Evolutionary conservation across 2,797 vertebrate genomes (phyloP).

Genomic region (Denticeps clupeoides): DNA sequence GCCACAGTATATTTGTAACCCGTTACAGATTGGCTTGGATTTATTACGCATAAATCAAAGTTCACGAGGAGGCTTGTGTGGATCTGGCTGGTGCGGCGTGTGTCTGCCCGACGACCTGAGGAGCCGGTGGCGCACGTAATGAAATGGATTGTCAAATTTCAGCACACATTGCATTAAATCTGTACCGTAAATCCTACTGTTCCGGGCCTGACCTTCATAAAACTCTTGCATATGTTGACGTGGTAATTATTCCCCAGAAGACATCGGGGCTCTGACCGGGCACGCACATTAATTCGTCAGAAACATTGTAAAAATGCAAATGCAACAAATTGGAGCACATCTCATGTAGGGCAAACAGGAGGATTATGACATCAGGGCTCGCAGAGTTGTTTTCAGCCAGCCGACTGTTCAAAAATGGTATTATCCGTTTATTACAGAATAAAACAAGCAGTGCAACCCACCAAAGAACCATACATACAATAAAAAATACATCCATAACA

Average conservation of each 20-base stretch:
- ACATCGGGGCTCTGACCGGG: conserved; percentile 46
- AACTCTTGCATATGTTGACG: conserved; percentile 2
- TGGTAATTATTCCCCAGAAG: conserved; percentile 1
- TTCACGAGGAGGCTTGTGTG: too few relatives aligned
- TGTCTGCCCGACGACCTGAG: background rate
- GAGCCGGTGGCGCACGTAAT: background rate
- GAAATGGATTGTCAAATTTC: background rate
- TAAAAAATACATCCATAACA: too few relatives aligned
- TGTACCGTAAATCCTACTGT: background rate
- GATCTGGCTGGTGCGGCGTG: too few relatives aligned
- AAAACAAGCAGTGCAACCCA: too few relatives aligned
- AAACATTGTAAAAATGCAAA: conserved; percentile 58
- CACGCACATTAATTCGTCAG: conserved; percentile 52
- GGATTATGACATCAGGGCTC: too few relatives aligned
- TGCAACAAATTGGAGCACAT: conserved; percentile 50
- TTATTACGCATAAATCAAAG: too few relatives aligned
- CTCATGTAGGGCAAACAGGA: conserved; percentile 32
- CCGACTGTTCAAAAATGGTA: too few relatives aligned
- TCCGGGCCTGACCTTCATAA: background rate
- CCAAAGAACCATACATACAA: too few relatives aligned
- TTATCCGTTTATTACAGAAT: too few relatives aligned
- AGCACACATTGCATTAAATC: background rate
- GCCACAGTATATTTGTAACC: too few relatives aligned
- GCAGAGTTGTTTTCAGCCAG: too few relatives aligned
- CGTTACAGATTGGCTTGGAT: too few relatives aligned